Conservation (phyloP, 1,140 invertebrate genomes). For the Bombus waltoni region DNA sequence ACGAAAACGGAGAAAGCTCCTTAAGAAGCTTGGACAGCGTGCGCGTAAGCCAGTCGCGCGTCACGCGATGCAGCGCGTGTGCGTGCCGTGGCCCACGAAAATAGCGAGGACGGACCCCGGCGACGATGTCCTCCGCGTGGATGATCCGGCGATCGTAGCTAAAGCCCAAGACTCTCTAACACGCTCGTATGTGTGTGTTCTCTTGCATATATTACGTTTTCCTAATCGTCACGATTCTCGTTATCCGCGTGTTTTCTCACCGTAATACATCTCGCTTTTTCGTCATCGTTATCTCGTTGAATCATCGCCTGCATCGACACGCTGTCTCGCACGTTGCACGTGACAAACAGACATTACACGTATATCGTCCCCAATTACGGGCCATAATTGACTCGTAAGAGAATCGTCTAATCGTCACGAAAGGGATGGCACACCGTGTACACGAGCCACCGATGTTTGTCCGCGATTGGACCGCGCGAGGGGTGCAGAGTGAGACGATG, state of each 20-base stretch:
- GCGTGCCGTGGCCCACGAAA: neutral
- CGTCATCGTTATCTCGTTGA: constrained; percentile 6
- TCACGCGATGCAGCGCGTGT: neutral
- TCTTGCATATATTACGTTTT: constrained; percentile 29
- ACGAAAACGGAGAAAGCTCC: constrained; percentile 6
- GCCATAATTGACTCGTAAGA: neutral
- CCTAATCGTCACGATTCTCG: constrained; percentile 31
- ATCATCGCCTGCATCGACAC: constrained; percentile 27
- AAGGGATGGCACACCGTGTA: neutral
- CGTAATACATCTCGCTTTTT: neutral
- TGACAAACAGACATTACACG: neutral
- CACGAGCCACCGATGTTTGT: constrained; percentile 64
- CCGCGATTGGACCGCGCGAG: constrained; percentile 25
- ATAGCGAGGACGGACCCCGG: neutral
- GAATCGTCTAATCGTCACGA: neutral
- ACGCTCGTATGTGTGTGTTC: constrained; percentile 55
- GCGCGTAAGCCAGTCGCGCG: neutral
- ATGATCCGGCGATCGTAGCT: constrained; percentile 63
- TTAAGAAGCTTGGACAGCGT: neutral
- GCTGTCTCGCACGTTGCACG: constrained; percentile 53
- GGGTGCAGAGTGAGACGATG: neutral
- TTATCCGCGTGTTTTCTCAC: constrained; percentile 36
- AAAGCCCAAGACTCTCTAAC: constrained; percentile 54
- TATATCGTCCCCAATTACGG: neutral
- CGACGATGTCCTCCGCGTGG: constrained; percentile 9